Evolutionary conservation across 2,888 invertebrate genomes (phyloP), one percentile per base, ranked within the genome.

Genomic region (Limnephilus rhombicus): DNA sequence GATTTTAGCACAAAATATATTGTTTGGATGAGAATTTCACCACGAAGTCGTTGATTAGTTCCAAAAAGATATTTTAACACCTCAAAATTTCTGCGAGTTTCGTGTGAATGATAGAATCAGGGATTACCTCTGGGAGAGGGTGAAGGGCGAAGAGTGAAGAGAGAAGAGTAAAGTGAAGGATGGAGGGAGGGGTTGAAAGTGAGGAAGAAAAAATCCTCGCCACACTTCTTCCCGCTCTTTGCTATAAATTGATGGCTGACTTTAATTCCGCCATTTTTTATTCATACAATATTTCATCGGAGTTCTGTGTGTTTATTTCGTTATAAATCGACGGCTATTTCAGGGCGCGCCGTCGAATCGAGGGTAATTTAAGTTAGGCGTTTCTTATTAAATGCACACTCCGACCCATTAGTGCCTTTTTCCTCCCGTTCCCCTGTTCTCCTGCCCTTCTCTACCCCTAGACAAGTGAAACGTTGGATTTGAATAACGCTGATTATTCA

Each of bases 231-330:
- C 49, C 45, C 53, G 34, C 87, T 18, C 45, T 13, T 81, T 45
- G 80, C 89, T 81, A 88, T 90, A 92, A 90, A 93, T 93, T 91
- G 92, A 91, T 92, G 89, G 89, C 92, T 90, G 91, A 90, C 80
- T 92, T 93, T 92, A 92, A 93, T 92, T 92, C 91, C 53, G 85
- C 80, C 90, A 91, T 91, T 92, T 92, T 91, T 92, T 92, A 91
- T 92, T 92, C 92, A 91, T 91, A 91, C 85, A 81, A 80, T 91
- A 89, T 91, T 89, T 85, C 90, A 81, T 86, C 90, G 91, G 18
- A 86, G 49, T 45, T 91, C 49, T 88, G 83, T 88, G 81, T 91
- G 92, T 89, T 88, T 91, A 88, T 89, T 85, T 88, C 91, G 85
- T 85, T 87, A 92, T 92, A 91, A 92, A 92, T 92, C 88, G 92